phyloP scores from a whole-genome alignment of 1,140 invertebrate species.

The Fopius arisanus region DNA sequence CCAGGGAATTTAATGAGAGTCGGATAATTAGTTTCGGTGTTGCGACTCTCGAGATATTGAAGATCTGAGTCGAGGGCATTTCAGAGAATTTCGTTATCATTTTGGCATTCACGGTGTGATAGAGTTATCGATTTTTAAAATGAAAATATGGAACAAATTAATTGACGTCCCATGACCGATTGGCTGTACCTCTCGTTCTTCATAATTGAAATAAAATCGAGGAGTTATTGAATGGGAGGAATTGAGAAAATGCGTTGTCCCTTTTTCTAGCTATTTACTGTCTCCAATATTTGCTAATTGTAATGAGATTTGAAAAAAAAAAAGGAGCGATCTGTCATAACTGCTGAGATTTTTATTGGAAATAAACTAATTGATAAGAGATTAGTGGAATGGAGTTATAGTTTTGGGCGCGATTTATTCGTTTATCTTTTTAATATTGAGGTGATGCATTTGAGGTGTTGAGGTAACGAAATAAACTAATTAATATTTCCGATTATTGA shows the following conservation, averaged over 20 bases:
- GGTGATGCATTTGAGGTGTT: background rate
- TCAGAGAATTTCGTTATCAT: background rate
- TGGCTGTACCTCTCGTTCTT: constrained; percentile 20
- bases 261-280: constrained; percentile 23
- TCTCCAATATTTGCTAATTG: constrained; percentile 20
- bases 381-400: constrained; percentile 7
- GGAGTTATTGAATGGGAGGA: background rate
- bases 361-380: constrained; percentile 29
- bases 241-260: background rate
- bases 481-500: background rate
- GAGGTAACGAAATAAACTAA: background rate
- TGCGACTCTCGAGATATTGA: background rate
- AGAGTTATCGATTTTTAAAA: background rate
- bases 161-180: constrained; percentile 1
- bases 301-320: constrained; percentile 22
- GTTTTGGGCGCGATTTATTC: constrained; percentile 14
- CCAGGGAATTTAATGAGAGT: background rate
- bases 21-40: background rate
- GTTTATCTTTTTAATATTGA: constrained; percentile 6
- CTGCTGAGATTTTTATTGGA: constrained; percentile 37
- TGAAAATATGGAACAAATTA: background rate
- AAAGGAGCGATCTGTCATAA: constrained; percentile 35
- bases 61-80: background rate
- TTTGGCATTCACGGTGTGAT: background rate
- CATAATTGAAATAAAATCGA: constrained; percentile 7